Evolutionary conservation across 1,140 invertebrate species (phyloP).

Genomic region (Riptortus pedestris): DNA sequence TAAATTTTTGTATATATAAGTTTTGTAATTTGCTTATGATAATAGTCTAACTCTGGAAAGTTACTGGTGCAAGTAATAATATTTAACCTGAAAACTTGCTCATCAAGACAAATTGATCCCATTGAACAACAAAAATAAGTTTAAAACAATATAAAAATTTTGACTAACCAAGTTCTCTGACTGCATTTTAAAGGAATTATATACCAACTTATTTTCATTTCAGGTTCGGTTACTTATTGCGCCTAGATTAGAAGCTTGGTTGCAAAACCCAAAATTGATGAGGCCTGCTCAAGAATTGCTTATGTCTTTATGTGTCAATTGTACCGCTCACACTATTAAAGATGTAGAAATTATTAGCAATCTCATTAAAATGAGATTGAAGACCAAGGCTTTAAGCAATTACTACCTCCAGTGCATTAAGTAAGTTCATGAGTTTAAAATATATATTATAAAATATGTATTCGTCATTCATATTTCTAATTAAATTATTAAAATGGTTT

Average conservation of each 20-base stretch:
- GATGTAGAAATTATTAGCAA: conserved; percentile 86
- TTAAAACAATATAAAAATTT: neutral
- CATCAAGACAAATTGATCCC: neutral
- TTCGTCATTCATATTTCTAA: conserved; percentile 35
- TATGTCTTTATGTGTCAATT: conserved; percentile 83
- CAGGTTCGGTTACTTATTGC: conserved; percentile 68
- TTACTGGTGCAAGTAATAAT: too few relatives aligned
- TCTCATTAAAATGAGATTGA: conserved; percentile 80
- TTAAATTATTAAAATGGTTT: conserved; percentile 13
- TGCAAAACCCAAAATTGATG: conserved; percentile 89
- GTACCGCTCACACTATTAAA: conserved; percentile 59
- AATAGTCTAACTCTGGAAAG: too few relatives aligned
- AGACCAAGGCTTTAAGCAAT: conserved; percentile 84
- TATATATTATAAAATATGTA: neutral
- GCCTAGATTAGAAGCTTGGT: conserved; percentile 79
- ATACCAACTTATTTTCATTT: conserved; percentile 22
- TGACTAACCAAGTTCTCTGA: too few relatives aligned
- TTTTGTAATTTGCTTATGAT: too few relatives aligned
- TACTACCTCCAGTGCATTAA: conserved; percentile 78
- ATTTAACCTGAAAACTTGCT: too few relatives aligned
- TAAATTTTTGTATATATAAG: too few relatives aligned
- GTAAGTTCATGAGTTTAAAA: conserved; percentile 38
- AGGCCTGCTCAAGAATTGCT: conserved; percentile 87
- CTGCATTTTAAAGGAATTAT: too few relatives aligned
- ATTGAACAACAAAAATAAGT: too few relatives aligned